Conservation (phyloP, 2,888 invertebrate species). For the Phytoseiulus persimilis region DNA sequence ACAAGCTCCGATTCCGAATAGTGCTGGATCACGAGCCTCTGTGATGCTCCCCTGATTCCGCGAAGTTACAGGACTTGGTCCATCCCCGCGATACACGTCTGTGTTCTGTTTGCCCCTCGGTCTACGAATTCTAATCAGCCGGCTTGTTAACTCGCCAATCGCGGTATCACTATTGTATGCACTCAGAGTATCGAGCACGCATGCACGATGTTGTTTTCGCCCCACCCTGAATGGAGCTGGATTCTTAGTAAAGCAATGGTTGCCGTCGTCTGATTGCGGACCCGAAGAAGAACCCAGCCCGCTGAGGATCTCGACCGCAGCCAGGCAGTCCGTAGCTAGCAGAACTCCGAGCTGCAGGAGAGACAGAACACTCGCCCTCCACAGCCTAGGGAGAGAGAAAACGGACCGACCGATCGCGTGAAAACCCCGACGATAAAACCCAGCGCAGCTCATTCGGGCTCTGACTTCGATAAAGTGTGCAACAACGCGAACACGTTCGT, state of each 20-base stretch:
- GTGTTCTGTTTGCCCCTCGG: no score
- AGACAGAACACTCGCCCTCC: neutral
- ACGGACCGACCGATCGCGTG: neutral
- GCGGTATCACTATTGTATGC: neutral
- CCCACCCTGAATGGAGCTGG: neutral
- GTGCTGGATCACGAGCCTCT: no score
- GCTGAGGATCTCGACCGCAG: neutral
- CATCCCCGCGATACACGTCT: no score
- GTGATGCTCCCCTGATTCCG: no score
- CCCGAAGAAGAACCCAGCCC: neutral
- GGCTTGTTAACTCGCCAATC: no score
- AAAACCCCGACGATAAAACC: neutral
- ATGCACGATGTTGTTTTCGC: neutral
- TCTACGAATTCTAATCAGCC: no score
- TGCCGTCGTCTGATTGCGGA: neutral
- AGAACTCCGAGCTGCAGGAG: neutral
- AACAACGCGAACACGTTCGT: neutral
- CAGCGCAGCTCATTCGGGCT: neutral
- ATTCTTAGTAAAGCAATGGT: slow-evolving; percentile 5
- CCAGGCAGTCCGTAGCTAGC: neutral
- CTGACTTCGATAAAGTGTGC: neutral
- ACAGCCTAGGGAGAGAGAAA: neutral
- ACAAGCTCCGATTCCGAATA: no score
- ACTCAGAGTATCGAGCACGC: neutral
- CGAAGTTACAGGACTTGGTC: no score